phyloP scores from a whole-genome alignment of 2,797 vertebrate genomes.

The Phoeniculus purpureus region DNA sequence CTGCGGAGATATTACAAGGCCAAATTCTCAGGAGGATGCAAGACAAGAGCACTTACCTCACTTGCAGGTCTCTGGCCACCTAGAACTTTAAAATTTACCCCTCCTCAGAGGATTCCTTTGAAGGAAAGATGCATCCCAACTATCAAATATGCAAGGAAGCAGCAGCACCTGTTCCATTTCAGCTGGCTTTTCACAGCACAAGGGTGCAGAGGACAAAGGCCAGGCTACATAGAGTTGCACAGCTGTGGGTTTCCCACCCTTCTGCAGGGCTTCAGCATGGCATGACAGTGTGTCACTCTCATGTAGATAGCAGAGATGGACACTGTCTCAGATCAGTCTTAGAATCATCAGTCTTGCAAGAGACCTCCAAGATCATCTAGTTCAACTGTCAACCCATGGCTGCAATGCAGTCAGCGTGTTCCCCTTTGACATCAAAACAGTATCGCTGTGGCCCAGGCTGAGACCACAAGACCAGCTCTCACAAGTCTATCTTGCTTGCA shows the following conservation, averaged over 20 bases:
- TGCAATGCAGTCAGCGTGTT: neutral
- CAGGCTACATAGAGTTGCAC: neutral
- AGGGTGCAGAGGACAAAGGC: neutral
- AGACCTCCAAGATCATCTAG: too few species aligned
- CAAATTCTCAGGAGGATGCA: neutral
- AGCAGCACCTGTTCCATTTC: neutral
- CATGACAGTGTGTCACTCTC: neutral
- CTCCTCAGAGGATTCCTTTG: neutral
- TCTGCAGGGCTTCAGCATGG: neutral
- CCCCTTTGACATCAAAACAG: neutral
- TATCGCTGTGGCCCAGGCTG: neutral
- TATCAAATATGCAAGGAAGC: neutral
- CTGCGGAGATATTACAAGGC: neutral
- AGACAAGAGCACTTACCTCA: neutral
- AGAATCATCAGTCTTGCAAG: too few species aligned
- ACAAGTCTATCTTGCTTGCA: accelerated
- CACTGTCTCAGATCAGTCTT: too few species aligned
- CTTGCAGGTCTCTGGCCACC: neutral
- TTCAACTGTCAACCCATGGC: too few species aligned
- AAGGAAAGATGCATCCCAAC: neutral
- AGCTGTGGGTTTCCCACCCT: neutral
- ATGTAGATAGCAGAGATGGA: neutral
- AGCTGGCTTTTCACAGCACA: accelerated
- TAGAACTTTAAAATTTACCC: neutral
- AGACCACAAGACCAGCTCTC: neutral